phyloP scores from a whole-genome alignment of 2,888 invertebrate genomes.

The Galerucella pusilla region DNA sequence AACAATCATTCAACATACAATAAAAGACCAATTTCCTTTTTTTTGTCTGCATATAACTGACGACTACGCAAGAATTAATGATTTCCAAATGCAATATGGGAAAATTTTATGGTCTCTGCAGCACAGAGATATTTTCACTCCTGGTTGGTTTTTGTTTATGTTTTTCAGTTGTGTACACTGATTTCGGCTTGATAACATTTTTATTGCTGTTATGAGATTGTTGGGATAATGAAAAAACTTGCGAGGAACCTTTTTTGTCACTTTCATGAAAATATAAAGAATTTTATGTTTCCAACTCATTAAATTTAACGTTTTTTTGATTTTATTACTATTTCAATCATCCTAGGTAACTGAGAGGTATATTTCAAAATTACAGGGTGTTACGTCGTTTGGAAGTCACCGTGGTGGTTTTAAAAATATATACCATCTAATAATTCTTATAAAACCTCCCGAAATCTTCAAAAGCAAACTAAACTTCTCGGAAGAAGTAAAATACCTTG shows the following conservation, averaged over 20 bases:
- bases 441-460: too few relatives aligned
- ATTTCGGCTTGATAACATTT: slow-evolving; percentile 16
- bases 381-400: too few relatives aligned
- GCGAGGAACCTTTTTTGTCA: slow-evolving; percentile 6
- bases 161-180: slow-evolving; percentile 21
- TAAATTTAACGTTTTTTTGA: neutral
- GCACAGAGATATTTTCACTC: slow-evolving; percentile 17
- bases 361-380: neutral
- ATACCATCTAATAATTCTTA: too few relatives aligned
- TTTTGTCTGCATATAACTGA: slow-evolving; percentile 20
- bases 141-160: slow-evolving; percentile 23
- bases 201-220: slow-evolving; percentile 22
- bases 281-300: slow-evolving; percentile 1
- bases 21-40: slow-evolving; percentile 25
- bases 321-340: neutral
- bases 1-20: slow-evolving; percentile 6
- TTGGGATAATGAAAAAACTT: slow-evolving; percentile 19
- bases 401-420: too few relatives aligned
- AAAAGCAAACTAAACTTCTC: too few relatives aligned
- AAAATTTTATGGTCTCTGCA: slow-evolving; percentile 23
- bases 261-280: slow-evolving; percentile 1
- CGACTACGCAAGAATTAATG: slow-evolving; percentile 29
- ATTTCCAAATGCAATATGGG: slow-evolving; percentile 27
- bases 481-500: too few relatives aligned
- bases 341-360: neutral